Percentiles rank a stretch among this genome's conserved stretches.
Evolutionary conservation across 2,888 invertebrate genomes (phyloP).

Genomic region (Heliconius ismenius): DNA sequence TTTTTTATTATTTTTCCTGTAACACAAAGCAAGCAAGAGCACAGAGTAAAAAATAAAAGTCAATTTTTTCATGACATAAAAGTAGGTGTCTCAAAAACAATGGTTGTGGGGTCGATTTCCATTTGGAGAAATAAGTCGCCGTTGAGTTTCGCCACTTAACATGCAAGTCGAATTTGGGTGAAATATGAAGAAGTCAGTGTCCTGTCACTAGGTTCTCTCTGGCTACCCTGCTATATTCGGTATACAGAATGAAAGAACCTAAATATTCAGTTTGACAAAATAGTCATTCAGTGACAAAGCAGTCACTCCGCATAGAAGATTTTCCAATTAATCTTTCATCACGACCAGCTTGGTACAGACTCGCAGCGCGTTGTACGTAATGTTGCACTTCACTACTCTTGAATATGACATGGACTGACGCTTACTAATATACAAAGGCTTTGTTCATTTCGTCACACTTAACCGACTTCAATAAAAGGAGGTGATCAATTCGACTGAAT

Average conservation of each 20-base stretch:
- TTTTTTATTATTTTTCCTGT: neutral
- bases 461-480: neutral
- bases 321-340: neutral
- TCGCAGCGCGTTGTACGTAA: neutral
- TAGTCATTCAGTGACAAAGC: neutral
- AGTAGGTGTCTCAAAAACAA: no score
- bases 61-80: no score
- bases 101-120: no score
- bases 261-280: neutral
- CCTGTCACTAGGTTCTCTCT: no score
- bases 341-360: neutral
- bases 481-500: no score
- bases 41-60: no score
- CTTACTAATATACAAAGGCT: neutral
- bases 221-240: neutral
- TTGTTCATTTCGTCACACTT: neutral
- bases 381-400: conserved; percentile 1
- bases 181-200: no score
- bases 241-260: neutral
- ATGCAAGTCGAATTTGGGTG: no score
- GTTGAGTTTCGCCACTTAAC: no score
- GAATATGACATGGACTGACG: neutral
- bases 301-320: neutral
- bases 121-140: no score
- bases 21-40: no score